phyloP scores from a whole-genome alignment of 1,140 invertebrate genomes.

The Ceratina japonica region DNA sequence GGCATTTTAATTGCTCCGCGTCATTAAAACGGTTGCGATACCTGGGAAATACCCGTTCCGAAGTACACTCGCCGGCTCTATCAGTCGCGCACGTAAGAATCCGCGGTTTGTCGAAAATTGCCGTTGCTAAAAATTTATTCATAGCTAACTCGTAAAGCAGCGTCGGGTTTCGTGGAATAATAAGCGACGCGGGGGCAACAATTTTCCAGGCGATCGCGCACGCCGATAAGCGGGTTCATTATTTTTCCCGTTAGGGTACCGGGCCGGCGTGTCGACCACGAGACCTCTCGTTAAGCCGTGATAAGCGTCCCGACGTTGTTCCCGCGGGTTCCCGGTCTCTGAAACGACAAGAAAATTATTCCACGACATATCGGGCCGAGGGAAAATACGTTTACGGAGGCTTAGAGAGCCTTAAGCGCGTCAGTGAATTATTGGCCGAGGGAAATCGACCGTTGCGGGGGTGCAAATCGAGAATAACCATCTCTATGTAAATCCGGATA shows the following conservation, averaged over 20 bases:
- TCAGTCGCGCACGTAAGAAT: too few species aligned
- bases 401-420: constrained; percentile 38
- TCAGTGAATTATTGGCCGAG: constrained; percentile 41
- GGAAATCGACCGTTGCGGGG: constrained; percentile 45
- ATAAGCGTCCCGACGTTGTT: constrained; percentile 25
- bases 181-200: constrained; percentile 2
- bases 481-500: constrained; percentile 49
- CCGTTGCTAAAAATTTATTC: not conserved
- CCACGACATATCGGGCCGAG: constrained; percentile 43
- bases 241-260: constrained; percentile 37
- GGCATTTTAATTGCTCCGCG: not conserved
- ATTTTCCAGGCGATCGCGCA: constrained; percentile 22
- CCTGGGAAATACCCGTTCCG: too few species aligned
- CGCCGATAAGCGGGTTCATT: constrained; percentile 25
- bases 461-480: constrained; percentile 54
- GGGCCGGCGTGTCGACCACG: constrained; percentile 1
- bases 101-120: too few species aligned
- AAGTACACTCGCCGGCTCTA: too few species aligned
- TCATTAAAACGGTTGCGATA: constrained; percentile 5
- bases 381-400: constrained; percentile 51
- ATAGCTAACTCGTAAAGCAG: too few species aligned
- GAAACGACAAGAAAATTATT: constrained; percentile 40
- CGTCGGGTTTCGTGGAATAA: constrained; percentile 5
- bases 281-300: constrained; percentile 16
- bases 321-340: not conserved